Percentiles rank a stretch among this genome's conserved stretches.
Conservation (phyloP, 1,140 invertebrate species). For the Orussus abietinus region DNA sequence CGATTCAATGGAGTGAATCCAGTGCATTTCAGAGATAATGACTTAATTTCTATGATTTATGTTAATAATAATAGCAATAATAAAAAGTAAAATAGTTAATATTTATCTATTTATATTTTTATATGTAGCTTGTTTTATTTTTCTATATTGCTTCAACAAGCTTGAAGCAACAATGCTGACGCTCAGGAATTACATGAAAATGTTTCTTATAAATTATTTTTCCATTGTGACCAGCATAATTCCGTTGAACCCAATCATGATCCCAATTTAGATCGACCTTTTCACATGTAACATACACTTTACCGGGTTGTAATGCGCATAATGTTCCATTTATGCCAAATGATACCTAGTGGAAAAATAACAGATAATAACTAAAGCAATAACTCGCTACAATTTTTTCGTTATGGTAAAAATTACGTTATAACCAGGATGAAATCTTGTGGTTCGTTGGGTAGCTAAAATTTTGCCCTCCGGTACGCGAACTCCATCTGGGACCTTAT, state of each 20-base stretch:
- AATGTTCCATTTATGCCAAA: constrained; percentile 72
- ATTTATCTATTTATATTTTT: constrained; percentile 3
- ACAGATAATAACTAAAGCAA: constrained; percentile 7
- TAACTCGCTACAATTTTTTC: constrained; percentile 1
- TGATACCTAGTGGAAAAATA: constrained; percentile 62
- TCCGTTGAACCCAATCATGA: constrained; percentile 62
- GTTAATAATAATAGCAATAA: constrained; percentile 10
- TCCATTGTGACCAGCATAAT: constrained; percentile 60
- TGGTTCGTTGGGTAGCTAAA: constrained; percentile 63
- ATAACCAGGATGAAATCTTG: constrained; percentile 71
- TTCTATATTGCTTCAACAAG: constrained; percentile 65
- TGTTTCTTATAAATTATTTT: constrained; percentile 77
- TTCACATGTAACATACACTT: constrained; percentile 74
- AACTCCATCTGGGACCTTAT: constrained; percentile 65
- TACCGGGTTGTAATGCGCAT: constrained; percentile 70
- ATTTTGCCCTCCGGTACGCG: constrained; percentile 63
- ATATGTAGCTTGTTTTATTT: constrained; percentile 8
- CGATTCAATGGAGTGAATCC: constrained; percentile 48
- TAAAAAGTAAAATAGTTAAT: constrained; percentile 9
- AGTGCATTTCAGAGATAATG: constrained; percentile 15
- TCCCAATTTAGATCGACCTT: constrained; percentile 69
- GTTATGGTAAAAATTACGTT: constrained; percentile 5
- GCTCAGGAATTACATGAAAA: constrained; percentile 71
- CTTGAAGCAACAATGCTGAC: constrained; percentile 70
- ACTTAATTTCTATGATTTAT: constrained; percentile 13